These are phyloP conservation scores for Reticulitermes lucifugus DNA, from an alignment of 2,888 invertebrate species.

Conservation along the genomic window DNA sequence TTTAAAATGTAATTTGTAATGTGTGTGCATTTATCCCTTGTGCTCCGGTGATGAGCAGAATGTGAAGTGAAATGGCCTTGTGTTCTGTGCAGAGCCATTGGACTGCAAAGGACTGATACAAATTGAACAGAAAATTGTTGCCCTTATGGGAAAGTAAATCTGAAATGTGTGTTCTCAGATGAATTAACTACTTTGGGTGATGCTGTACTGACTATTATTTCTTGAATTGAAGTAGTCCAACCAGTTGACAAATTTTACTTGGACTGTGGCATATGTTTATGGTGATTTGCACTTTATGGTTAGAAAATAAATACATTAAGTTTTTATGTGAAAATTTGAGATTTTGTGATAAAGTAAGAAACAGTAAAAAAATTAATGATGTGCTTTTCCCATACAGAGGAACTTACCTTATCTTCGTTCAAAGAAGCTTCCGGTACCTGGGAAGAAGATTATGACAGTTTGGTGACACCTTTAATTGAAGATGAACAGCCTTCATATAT, in stretches of 20 bases:
- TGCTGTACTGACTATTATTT: too few relatives aligned
- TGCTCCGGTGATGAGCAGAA: too few relatives aligned
- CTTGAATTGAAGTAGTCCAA: too few relatives aligned
- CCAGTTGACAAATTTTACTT: background rate
- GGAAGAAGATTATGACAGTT: conserved; percentile 88
- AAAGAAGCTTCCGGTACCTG: conserved; percentile 78
- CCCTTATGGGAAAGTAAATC: too few relatives aligned
- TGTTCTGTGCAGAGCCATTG: too few relatives aligned
- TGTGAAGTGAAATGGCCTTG: too few relatives aligned
- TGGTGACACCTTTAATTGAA: conserved; percentile 76
- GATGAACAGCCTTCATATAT: conserved; percentile 92
- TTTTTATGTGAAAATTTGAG: background rate
- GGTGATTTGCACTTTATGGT: conserved; percentile 14
- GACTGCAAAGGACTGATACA: too few relatives aligned
- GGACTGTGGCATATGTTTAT: background rate
- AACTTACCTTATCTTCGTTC: conserved; percentile 75
- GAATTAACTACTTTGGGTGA: too few relatives aligned
- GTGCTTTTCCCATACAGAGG: conserved; percentile 70
- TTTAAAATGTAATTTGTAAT: too few relatives aligned
- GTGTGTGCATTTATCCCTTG: too few relatives aligned
- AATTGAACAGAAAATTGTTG: too few relatives aligned
- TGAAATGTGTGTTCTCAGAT: too few relatives aligned
- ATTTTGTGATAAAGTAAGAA: background rate
- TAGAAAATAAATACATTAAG: background rate
- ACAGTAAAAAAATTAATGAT: background rate